phyloP scores from a whole-genome alignment of 2,888 invertebrate species.

The Ichneumoninae sp. region DNA sequence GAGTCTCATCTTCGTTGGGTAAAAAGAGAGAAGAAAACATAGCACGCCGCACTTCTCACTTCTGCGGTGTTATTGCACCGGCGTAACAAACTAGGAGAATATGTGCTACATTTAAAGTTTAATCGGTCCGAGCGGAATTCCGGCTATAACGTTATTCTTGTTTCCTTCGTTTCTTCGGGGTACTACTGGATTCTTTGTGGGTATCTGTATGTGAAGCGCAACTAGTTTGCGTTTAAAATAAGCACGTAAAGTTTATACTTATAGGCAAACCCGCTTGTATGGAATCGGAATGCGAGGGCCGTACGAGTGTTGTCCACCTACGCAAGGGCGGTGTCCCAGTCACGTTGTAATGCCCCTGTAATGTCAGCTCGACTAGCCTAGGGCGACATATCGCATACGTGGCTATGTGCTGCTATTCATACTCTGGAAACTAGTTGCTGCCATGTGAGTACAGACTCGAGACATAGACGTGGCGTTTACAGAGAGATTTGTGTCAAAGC shows the following conservation, averaged over 20 bases:
- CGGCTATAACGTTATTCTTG: not conserved
- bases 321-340: slow-evolving; percentile 24
- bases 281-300: slow-evolving; percentile 3
- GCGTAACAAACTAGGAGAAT: slow-evolving; percentile 46
- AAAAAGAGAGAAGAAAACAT: slow-evolving; percentile 11
- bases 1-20: slow-evolving; percentile 26
- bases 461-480: slow-evolving; percentile 24
- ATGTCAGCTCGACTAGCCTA: slow-evolving; percentile 36
- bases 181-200: slow-evolving; percentile 10
- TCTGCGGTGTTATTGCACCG: slow-evolving; percentile 24
- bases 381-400: slow-evolving; percentile 45
- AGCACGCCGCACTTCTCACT: slow-evolving; percentile 25
- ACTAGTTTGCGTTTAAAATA: slow-evolving; percentile 12
- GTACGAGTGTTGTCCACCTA: not conserved
- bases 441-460: slow-evolving; percentile 18
- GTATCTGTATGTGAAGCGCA: not conserved
- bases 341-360: slow-evolving; percentile 31
- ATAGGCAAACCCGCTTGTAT: not conserved
- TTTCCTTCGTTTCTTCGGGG: slow-evolving; percentile 6
- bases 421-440: slow-evolving; percentile 38
- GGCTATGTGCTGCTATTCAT: slow-evolving; percentile 47
- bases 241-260: not conserved
- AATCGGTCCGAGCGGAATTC: slow-evolving; percentile 34
- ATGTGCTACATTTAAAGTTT: slow-evolving; percentile 39
- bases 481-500: slow-evolving; percentile 5